Evolutionary conservation across 2,888 invertebrate genomes (phyloP).

Genomic region (Torymus texanus): DNA sequence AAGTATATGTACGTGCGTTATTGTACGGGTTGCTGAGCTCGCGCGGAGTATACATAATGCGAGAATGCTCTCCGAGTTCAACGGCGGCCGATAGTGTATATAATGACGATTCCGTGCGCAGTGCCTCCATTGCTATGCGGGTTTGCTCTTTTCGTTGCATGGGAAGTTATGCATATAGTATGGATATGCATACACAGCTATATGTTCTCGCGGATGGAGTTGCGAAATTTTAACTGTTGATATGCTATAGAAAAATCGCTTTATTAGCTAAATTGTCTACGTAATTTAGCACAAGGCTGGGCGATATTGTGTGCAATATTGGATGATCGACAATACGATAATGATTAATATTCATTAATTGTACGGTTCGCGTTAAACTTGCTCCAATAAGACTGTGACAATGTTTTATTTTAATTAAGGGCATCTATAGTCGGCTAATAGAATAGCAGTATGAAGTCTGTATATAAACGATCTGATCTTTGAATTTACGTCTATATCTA

Average conservation of each 20-base stretch:
- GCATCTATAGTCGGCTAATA: too few species aligned
- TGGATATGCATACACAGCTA: too few species aligned
- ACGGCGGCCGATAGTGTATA: constrained; percentile 28
- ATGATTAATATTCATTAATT: too few species aligned
- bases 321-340: background rate
- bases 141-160: background rate
- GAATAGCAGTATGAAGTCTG: too few species aligned
- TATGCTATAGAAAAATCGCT: background rate
- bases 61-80: constrained; percentile 38
- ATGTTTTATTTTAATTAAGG: too few species aligned
- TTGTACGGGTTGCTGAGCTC: constrained; percentile 6
- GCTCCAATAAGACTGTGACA: too few species aligned
- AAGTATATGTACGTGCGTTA: background rate
- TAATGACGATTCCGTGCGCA: constrained; percentile 30
- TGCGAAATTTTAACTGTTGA: background rate
- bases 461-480: too few species aligned
- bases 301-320: background rate
- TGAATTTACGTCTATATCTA: too few species aligned
- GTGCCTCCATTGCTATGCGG: background rate
- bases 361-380: too few species aligned
- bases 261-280: constrained; percentile 16
- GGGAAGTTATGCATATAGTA: background rate
- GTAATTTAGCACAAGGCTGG: constrained; percentile 24
- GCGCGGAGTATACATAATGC: constrained; percentile 20
- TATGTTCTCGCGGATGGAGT: background rate